phyloP scores from a whole-genome alignment of 2,888 invertebrate genomes.

The Erebia epiphron region DNA sequence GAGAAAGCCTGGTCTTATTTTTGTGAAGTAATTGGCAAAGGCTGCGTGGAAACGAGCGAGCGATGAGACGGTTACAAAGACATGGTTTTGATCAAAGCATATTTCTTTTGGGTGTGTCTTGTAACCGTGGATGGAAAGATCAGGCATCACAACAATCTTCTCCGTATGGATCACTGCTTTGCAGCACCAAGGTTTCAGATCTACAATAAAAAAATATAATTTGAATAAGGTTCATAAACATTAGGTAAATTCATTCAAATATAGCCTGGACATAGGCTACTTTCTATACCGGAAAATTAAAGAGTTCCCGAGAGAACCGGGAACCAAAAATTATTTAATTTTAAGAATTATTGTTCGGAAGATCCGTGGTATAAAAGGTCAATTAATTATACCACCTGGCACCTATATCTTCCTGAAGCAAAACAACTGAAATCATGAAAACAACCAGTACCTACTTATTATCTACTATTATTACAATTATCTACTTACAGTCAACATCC shows the following conservation, averaged over 20 bases:
- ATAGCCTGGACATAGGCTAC: too few relatives aligned
- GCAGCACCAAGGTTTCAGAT: conserved; percentile 8
- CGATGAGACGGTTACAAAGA: conserved; percentile 48
- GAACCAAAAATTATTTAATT: too few relatives aligned
- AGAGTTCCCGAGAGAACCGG: too few relatives aligned
- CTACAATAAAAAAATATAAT: conserved; percentile 5
- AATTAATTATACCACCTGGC: too few relatives aligned
- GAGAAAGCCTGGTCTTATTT: conserved; percentile 49
- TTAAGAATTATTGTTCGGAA: too few relatives aligned
- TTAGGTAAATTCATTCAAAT: too few relatives aligned
- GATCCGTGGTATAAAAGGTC: too few relatives aligned
- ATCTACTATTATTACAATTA: background rate
- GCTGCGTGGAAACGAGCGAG: conserved; percentile 69
- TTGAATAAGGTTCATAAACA: background rate
- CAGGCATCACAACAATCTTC: conserved; percentile 3
- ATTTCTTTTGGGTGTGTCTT: conserved; percentile 43
- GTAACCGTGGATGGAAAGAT: conserved; percentile 17
- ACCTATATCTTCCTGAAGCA: too few relatives aligned
- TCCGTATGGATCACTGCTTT: conserved; percentile 12
- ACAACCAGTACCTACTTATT: too few relatives aligned
- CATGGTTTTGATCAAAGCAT: conserved; percentile 56
- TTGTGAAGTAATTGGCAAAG: conserved; percentile 59
- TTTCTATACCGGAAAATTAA: too few relatives aligned
- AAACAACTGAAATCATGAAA: too few relatives aligned
- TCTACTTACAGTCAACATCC: conserved; percentile 41